Evolutionary conservation across 2,888 invertebrate genomes (phyloP).

Genomic region (Coecobrya sp.): DNA sequence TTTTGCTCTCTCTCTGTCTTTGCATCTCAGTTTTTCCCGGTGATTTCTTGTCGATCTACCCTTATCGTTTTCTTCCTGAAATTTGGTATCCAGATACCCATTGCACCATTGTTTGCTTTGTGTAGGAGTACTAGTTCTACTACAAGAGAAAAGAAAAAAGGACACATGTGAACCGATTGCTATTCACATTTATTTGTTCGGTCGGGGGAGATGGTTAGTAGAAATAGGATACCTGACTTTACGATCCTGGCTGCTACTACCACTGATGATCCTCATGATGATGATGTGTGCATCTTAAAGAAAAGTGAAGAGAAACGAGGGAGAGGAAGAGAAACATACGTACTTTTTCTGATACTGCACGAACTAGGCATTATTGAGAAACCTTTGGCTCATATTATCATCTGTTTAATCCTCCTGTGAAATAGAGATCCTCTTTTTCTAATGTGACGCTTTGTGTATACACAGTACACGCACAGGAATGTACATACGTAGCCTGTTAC

Average conservation of each 20-base stretch:
- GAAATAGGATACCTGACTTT: slow-evolving; percentile 46
- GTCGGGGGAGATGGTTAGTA: background rate
- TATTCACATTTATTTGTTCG: slow-evolving; percentile 17
- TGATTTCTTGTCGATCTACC: background rate
- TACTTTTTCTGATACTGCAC: slow-evolving; percentile 14
- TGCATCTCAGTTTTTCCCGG: slow-evolving; percentile 12
- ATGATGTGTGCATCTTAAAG: background rate
- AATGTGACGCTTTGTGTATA: slow-evolving; percentile 17
- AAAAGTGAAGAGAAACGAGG: slow-evolving; percentile 1
- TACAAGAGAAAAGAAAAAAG: background rate
- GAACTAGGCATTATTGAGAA: slow-evolving; percentile 55
- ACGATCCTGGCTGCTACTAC: background rate
- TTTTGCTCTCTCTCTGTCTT: background rate
- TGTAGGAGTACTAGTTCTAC: background rate
- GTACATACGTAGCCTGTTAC: background rate
- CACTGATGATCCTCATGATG: slow-evolving; percentile 17
- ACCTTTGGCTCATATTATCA: slow-evolving; percentile 76
- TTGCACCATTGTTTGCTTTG: background rate
- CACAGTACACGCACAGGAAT: background rate
- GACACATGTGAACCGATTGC: background rate
- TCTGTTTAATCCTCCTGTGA: slow-evolving; percentile 77
- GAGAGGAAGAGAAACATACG: background rate
- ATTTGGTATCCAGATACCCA: background rate
- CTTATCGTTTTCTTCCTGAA: background rate
- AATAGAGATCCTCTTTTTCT: slow-evolving; percentile 22